Base-by-base conservation (phyloP, 1,140 invertebrate species). In the Drosophila saltans region DNA sequence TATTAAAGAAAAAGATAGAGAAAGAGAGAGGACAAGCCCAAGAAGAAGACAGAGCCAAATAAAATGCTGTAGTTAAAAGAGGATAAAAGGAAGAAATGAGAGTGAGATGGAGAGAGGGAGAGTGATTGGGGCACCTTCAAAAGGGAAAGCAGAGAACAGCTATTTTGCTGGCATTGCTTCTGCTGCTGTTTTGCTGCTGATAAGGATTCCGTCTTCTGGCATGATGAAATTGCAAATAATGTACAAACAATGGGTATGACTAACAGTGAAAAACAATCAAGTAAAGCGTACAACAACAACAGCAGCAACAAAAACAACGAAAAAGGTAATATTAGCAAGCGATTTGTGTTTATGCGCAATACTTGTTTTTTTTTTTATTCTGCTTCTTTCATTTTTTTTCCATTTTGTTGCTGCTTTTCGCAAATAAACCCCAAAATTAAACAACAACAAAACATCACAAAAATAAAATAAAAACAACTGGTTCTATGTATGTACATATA, bases 401-500 rank as follows among this genome's bases (percentile, higher is more conserved):
- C 16, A 60, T 80, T 60, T 36, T 33, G 21, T 57, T 58, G 60
- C 67, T 41, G 58, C 68, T 82, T 73, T 77, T 66, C 36, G 64
- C 75, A 78, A 78, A 76, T 68, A 77, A 86, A 66, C 64, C 68
- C 64, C 68, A 63, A 80, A 76, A 71, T 69, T 66, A 57, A 65
- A 74, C 66, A 58, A 45, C 6, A 21, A 43, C 16, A 43, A 43
- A 43, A 43, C 6, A 45, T 45, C n/a, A 45, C 43, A 59, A 84
- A 66, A 66, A 63, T 59, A 57, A 66, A 66, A 63, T 55, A 57
- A 82, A 82, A 84, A 86, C 72, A 88, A 89, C 79, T 76, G 58
- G 69, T 81, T 80, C 45, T 16, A 16, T 16, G 16, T 16, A 16
- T 16, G 16, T 16, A 16, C 0, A 0, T 16, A 16, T 0, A 16